Conservation (phyloP, 2,113 vertebrate species). For the Mus musculus region GRCm39 chr12:93351501-93352000, state of each 20-base stretch:
- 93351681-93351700: constrained; percentile 29
- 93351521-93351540: background rate
- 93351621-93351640: constrained; percentile 51
- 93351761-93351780: constrained; percentile 28
- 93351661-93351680: background rate
- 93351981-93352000: constrained; percentile 69
- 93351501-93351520: constrained; percentile 31
- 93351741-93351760: constrained; percentile 57
- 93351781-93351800: constrained; percentile 50
- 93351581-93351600: background rate
- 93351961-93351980: constrained; percentile 43
- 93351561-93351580: background rate
- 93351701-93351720: constrained; percentile 62
- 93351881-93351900: constrained; percentile 14
- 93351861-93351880: constrained; percentile 43
- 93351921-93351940: constrained; percentile 44
- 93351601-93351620: constrained; percentile 1
- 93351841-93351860: constrained; percentile 48
- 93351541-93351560: constrained; percentile 9
- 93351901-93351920: constrained; percentile 19
- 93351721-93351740: constrained; percentile 15
- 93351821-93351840: constrained; percentile 55
- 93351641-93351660: constrained; percentile 64
- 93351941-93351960: constrained; percentile 20
- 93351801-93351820: constrained; percentile 45